Evolutionary conservation across 2,888 invertebrate genomes (phyloP).

Genomic region (Cataglyphis rosenhaueri): DNA sequence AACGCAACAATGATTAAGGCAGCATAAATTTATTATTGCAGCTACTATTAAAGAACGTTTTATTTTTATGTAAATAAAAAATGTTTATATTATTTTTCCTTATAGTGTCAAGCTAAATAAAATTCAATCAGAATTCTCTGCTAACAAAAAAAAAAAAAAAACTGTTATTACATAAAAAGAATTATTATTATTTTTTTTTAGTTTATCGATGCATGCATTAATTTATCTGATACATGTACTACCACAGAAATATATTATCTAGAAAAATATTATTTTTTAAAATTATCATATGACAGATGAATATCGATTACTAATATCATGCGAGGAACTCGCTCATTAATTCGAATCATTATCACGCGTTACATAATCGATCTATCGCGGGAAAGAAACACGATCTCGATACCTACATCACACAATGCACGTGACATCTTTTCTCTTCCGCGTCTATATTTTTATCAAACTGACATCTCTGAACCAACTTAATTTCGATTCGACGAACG

Average conservation of each 20-base stretch:
- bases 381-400: background rate
- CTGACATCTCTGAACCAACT: constrained; percentile 66
- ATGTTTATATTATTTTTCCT: background rate
- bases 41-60: background rate
- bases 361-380: background rate
- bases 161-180: background rate
- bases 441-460: constrained; percentile 64
- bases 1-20: background rate
- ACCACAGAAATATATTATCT: background rate
- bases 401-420: background rate
- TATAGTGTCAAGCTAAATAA: background rate
- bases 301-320: background rate
- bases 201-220: background rate
- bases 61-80: background rate
- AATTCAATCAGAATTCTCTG: background rate
- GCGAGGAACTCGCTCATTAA: background rate
- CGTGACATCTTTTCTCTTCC: constrained; percentile 7
- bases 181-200: background rate
- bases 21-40: background rate
- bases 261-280: background rate
- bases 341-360: background rate
- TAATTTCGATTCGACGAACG: constrained; percentile 62
- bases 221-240: background rate
- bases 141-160: background rate
- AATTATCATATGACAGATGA: background rate